A percentile compares a stretch with the other conserved stretches of the same genome.
Conservation (phyloP, 1,140 invertebrate species). For the Nylanderia fulva region DNA sequence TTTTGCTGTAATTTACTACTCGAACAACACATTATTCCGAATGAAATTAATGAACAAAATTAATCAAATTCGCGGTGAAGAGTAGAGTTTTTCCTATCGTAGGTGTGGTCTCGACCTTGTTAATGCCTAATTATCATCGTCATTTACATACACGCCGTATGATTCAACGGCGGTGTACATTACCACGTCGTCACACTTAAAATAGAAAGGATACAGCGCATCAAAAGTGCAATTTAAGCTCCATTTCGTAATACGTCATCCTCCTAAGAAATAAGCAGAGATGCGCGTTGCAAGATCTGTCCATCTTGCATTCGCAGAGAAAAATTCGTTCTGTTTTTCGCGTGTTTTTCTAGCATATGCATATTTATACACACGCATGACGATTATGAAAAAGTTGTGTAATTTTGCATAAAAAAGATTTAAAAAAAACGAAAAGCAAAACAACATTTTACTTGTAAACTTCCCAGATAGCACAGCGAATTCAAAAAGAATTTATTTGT, state of each 20-base stretch:
- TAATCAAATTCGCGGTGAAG: background rate
- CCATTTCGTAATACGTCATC: constrained; percentile 37
- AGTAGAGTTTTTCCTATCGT: constrained; percentile 23
- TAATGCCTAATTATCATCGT: constrained; percentile 73
- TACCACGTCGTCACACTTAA: background rate
- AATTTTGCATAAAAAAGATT: too few species aligned
- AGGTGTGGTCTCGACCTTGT: constrained; percentile 78
- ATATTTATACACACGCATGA: background rate
- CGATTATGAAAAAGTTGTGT: background rate
- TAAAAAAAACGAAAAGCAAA: background rate
- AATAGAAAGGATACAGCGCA: constrained; percentile 27
- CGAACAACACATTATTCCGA: background rate
- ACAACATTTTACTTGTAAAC: background rate
- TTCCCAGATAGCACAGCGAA: too few species aligned
- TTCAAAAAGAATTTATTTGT: too few species aligned
- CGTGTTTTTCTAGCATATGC: background rate
- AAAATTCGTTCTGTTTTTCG: background rate
- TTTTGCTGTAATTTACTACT: too few species aligned
- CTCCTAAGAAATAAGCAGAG: background rate
- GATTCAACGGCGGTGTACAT: constrained; percentile 61
- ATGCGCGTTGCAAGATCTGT: background rate
- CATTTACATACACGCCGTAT: constrained; percentile 63
- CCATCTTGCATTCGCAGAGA: background rate
- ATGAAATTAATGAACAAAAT: constrained; percentile 21
- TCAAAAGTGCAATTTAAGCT: constrained; percentile 32